Evolutionary conservation across 92 coral and sea anemone species (phyloP), one percentile per base, ranked within the genome.

Genomic region (Blastomussa wellsi): DNA sequence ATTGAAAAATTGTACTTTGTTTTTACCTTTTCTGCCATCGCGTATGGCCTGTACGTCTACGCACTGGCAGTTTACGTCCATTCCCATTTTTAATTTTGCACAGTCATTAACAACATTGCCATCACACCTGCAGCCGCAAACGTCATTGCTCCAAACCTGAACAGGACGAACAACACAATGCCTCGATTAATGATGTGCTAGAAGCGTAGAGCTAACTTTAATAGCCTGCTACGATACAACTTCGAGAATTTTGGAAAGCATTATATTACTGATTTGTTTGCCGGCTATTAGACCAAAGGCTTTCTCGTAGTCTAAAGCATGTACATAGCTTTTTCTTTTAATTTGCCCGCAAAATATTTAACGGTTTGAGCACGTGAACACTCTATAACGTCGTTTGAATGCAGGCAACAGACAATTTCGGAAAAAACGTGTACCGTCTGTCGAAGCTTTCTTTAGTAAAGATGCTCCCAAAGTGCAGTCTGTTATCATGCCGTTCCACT

Each of bases 101-200:
- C 88, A 85, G 9, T 51, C 73, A 37, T 48, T 22, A 4, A 85
- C 77, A 1, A 35, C 84, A 37, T 78, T 68, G 82, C 36, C 49
- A 9, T 26, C 48, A 39, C 88, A 85, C 49, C 20, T 77, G 55
- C 88, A 85, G 9, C 60, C 88, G 26, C 88, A 85, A 22, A 68
- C 49, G 10, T 85, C 84, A n/a, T 76, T 77, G 70, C 83, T 78
- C 88, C 88, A 85, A 19, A 36, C 44, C 88, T 85, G 78, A 36
- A 33, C 33, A 33, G 36, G 44, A 71, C 44, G 37, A n/a, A 44
- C 24, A 74, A 17, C 33, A 41, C 19, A 24, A 49, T 26, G 28
- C 7, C 17, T 70, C 14, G n/a, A 19, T 19, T 70, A 38, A 17
- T 33, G 11, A 70, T 8, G 26, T 48, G 1, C 9, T 36, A 17